These are phyloP conservation scores for Morinoia aosen DNA, from an alignment of 2,888 invertebrate genomes.

Conservation along the genomic window DNA sequence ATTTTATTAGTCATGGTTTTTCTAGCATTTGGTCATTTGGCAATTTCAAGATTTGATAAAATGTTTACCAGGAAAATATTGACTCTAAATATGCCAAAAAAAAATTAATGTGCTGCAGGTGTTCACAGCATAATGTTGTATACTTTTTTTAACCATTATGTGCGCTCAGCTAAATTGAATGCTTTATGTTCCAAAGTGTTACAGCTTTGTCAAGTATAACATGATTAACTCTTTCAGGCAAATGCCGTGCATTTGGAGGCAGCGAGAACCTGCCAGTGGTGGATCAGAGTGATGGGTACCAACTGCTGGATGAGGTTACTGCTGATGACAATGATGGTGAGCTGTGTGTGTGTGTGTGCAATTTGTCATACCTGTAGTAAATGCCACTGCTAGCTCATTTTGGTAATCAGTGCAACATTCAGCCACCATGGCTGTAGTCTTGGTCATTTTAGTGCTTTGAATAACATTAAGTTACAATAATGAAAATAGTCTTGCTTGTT, in stretches of 20 bases:
- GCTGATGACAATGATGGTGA: slow-evolving; percentile 36
- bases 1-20: too few relatives aligned
- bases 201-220: neutral
- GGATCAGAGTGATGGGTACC: neutral
- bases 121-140: neutral
- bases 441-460: neutral
- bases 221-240: neutral
- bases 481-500: too few relatives aligned
- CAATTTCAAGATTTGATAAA: too few relatives aligned
- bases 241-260: slow-evolving; percentile 27
- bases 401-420: neutral
- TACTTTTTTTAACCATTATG: neutral
- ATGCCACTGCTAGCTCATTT: neutral
- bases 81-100: too few relatives aligned
- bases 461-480: too few relatives aligned
- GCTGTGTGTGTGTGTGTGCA: neutral
- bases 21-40: too few relatives aligned
- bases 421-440: neutral
- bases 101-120: too few relatives aligned
- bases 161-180: neutral
- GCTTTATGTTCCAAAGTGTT: neutral
- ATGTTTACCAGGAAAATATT: too few relatives aligned
- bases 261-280: slow-evolving; percentile 11
- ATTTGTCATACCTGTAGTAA: neutral
- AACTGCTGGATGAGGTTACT: slow-evolving; percentile 24